phyloP scores from a whole-genome alignment of 2,113 vertebrate genomes.

The Oryzias celebensis region DNA sequence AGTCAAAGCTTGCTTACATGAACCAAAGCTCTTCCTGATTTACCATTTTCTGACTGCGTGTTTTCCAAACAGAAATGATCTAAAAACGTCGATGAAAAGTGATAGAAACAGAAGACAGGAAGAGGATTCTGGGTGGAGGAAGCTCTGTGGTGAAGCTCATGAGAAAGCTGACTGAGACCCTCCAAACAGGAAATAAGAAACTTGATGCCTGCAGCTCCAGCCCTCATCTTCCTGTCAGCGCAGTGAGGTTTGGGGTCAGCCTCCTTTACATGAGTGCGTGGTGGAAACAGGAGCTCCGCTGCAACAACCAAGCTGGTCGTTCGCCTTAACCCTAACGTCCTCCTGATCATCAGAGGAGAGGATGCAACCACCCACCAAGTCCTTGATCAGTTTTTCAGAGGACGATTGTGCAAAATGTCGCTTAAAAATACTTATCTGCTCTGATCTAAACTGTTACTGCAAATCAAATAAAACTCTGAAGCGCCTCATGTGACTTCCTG shows the following conservation, averaged over 20 bases:
- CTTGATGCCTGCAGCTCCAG: background rate
- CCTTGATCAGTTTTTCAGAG: too few relatives aligned
- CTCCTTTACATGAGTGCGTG: constrained; percentile 47
- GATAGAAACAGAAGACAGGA: background rate
- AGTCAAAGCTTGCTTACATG: too few relatives aligned
- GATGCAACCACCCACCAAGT: too few relatives aligned
- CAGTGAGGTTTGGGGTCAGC: constrained; percentile 38
- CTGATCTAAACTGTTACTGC: too few relatives aligned
- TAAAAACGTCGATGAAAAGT: background rate
- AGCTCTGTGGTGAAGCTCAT: background rate
- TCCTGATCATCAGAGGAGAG: background rate
- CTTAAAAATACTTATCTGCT: too few relatives aligned
- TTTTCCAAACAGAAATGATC: too few relatives aligned
- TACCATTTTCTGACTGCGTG: too few relatives aligned
- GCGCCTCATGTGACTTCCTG: too few relatives aligned
- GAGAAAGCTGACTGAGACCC: constrained; percentile 20
- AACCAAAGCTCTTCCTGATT: too few relatives aligned
- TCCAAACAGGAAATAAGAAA: constrained; percentile 48
- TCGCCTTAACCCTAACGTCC: constrained; percentile 1
- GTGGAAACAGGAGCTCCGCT: constrained; percentile 44
- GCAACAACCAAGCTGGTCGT: constrained; percentile 11
- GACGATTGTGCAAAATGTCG: too few relatives aligned
- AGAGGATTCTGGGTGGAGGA: constrained; percentile 28
- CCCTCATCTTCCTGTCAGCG: constrained; percentile 43
- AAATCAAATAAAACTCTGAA: too few relatives aligned